Conservation (phyloP, 2,113 vertebrate genomes). For the Telmatochromis brachygnathus region DNA sequence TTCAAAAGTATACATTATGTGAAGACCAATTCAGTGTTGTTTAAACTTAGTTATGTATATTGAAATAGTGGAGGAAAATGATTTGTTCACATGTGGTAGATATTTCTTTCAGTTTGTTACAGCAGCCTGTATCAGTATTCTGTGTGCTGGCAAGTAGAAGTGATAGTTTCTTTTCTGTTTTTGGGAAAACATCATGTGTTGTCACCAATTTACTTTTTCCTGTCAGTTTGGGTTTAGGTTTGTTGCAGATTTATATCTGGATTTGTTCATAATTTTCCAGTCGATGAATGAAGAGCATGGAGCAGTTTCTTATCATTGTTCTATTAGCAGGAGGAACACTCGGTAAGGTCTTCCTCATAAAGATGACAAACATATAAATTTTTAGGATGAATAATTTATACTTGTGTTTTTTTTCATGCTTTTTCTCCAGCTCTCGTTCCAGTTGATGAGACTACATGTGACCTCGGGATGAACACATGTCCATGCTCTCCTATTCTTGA, state of each 20-base stretch:
- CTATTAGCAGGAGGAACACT: background rate
- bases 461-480: background rate
- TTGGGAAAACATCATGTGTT: background rate
- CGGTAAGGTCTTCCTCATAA: background rate
- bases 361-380: accelerated
- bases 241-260: background rate
- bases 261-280: background rate
- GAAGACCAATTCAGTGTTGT: background rate
- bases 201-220: background rate
- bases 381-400: background rate
- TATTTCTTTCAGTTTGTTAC: background rate
- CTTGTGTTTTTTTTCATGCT: background rate
- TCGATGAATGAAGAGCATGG: background rate
- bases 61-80: background rate
- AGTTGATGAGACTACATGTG: background rate
- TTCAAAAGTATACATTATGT: background rate
- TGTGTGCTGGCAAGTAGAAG: background rate
- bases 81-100: background rate
- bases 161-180: background rate
- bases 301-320: background rate
- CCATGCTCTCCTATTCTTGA: background rate
- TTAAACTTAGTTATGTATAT: background rate
- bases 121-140: background rate
- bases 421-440: background rate
- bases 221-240: background rate